These are phyloP conservation scores for Allygus modestus DNA, from an alignment of 2,888 invertebrate species.

Conservation along the genomic window DNA sequence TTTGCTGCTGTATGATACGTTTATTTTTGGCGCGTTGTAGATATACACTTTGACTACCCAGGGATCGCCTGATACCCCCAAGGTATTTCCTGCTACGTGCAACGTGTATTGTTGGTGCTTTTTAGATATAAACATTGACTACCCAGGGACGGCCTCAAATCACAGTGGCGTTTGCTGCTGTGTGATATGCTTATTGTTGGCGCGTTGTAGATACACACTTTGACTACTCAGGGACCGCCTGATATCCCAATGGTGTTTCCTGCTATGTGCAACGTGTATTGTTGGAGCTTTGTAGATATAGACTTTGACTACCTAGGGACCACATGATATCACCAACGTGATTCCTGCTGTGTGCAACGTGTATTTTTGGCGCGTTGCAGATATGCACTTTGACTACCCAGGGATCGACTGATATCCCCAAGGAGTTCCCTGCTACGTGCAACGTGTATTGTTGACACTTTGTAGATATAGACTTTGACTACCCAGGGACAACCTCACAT, in stretches of 20 bases:
- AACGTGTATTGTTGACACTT: background rate
- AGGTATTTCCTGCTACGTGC: background rate
- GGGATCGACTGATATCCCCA: no score
- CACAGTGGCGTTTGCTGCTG: background rate
- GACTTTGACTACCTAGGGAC: no score
- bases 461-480: background rate
- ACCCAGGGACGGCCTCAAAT: background rate
- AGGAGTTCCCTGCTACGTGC: no score
- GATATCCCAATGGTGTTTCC: background rate
- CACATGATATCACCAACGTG: no score
- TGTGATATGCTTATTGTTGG: background rate
- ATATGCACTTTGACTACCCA: no score
- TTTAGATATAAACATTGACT: constrained; percentile 7
- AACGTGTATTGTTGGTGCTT: background rate
- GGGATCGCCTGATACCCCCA: background rate
- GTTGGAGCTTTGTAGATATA: no score
- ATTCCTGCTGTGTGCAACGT: no score
- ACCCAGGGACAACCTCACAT: background rate
- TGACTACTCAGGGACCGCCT: background rate
- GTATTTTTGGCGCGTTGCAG: no score
- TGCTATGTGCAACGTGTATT: no score
- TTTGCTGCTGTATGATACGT: background rate
- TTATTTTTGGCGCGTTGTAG: background rate
- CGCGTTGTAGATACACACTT: background rate
- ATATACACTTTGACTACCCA: background rate